These are phyloP conservation scores for Hirundichthys speculiger DNA, from an alignment of 2,113 vertebrate genomes.

Conservation along the genomic window DNA sequence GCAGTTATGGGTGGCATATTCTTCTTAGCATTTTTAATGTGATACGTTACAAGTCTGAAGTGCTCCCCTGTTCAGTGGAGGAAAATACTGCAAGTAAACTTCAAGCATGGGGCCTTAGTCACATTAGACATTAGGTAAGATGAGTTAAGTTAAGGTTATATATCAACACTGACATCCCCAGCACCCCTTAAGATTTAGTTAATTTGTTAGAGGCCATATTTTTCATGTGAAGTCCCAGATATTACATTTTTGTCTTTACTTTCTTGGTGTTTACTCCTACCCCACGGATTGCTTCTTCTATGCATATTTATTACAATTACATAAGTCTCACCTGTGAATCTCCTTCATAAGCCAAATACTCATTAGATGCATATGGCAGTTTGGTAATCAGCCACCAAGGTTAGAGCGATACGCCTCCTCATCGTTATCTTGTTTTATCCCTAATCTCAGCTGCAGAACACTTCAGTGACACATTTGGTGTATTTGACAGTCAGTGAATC, in stretches of 20 bases:
- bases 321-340: slow-evolving; percentile 33
- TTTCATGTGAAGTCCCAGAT: not conserved
- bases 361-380: slow-evolving; percentile 7
- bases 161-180: not conserved
- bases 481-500: slow-evolving; percentile 41
- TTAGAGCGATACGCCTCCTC: slow-evolving; percentile 23
- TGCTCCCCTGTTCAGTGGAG: slow-evolving; percentile 34
- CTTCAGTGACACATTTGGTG: slow-evolving; percentile 21
- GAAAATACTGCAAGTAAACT: slow-evolving; percentile 15
- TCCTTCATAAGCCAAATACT: slow-evolving; percentile 21
- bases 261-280: not conserved
- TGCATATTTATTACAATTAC: slow-evolving; percentile 7
- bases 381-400: slow-evolving; percentile 41
- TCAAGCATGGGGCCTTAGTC: slow-evolving; percentile 1
- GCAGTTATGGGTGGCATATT: slow-evolving; percentile 54
- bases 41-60: slow-evolving; percentile 23
- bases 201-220: not conserved
- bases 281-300: slow-evolving; percentile 1
- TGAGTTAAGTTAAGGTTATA: not conserved
- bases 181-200: not conserved
- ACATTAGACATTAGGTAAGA: not conserved
- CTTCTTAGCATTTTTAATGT: slow-evolving; percentile 61
- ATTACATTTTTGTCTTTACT: too few relatives aligned
- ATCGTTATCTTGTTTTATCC: slow-evolving; percentile 28
- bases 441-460: slow-evolving; percentile 16